A percentile compares a stretch with the other conserved stretches of the same genome.
These are phyloP conservation scores for Oryzias dopingdopingensis DNA, from an alignment of 2,797 vertebrate species.

Conservation along the genomic window DNA sequence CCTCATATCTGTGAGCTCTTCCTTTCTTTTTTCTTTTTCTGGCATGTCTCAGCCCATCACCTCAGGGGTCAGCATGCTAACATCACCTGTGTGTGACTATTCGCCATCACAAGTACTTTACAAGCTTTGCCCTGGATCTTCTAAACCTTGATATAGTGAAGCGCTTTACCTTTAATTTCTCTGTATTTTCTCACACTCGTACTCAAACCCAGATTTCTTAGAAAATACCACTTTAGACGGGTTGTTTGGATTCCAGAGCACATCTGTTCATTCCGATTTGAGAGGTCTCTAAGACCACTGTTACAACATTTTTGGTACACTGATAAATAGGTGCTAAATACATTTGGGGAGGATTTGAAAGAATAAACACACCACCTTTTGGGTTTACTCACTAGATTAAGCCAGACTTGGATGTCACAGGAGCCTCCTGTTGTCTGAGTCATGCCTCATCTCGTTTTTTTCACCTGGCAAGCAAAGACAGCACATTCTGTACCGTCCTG, in stretches of 20 bases:
- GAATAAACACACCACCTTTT: slow-evolving; percentile 27
- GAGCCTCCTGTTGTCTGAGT: slow-evolving; percentile 40
- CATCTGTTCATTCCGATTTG: slow-evolving; percentile 1
- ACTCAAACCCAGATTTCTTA: slow-evolving; percentile 12
- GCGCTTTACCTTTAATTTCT: slow-evolving; percentile 1
- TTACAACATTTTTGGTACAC: background rate
- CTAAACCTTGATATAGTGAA: slow-evolving; percentile 30
- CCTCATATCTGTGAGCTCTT: slow-evolving; percentile 19
- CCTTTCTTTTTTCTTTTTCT: slow-evolving; percentile 11
- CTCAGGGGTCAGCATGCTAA: slow-evolving; percentile 59
- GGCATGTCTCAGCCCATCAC: slow-evolving; percentile 6
- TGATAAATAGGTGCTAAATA: slow-evolving; percentile 12
- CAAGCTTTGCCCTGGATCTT: slow-evolving; percentile 26
- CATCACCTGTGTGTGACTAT: slow-evolving; percentile 62
- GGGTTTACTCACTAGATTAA: slow-evolving; percentile 52
- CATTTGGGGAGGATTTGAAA: slow-evolving; percentile 11
- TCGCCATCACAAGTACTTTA: slow-evolving; percentile 52
- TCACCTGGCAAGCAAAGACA: slow-evolving; percentile 46
- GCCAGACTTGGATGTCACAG: slow-evolving; percentile 47
- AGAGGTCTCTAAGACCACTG: slow-evolving; percentile 28
- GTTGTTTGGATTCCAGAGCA: background rate
- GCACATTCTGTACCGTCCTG: slow-evolving; percentile 46
- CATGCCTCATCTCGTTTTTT: slow-evolving; percentile 58
- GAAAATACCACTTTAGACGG: slow-evolving; percentile 13
- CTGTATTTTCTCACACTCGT: slow-evolving; percentile 24